These are phyloP conservation scores for Caenorhabditis imperialis DNA, from an alignment of 2,888 invertebrate species.

Conservation along the genomic window DNA sequence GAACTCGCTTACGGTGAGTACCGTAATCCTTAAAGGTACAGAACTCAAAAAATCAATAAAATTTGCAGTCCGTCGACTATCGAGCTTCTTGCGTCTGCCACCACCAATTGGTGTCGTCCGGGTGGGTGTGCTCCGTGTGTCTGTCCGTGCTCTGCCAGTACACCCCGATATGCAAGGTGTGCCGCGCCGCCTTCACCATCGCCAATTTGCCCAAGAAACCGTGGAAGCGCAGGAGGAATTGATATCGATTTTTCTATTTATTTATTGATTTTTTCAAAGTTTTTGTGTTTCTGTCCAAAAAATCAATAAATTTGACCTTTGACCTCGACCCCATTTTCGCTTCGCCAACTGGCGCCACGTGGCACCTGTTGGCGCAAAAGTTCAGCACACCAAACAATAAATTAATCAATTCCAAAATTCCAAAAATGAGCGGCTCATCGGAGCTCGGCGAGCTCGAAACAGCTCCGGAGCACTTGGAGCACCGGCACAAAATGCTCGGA, in stretches of 20 bases:
- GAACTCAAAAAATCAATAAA: background rate
- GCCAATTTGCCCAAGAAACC: constrained; percentile 47
- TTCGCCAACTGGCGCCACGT: no score
- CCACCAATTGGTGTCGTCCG: constrained; percentile 56
- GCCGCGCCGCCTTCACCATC: constrained; percentile 62
- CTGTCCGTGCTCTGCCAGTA: constrained; percentile 64
- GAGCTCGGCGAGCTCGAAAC: background rate
- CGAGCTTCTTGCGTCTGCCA: constrained; percentile 66
- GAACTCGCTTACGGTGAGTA: constrained; percentile 41
- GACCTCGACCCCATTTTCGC: no score
- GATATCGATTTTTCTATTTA: constrained; percentile 3
- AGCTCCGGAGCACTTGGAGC: background rate
- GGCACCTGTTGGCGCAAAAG: no score
- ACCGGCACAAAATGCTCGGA: background rate
- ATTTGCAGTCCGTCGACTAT: constrained; percentile 60
- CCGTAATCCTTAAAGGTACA: no score
- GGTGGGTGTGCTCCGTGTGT: constrained; percentile 65
- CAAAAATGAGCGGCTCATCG: background rate
- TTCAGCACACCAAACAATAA: constrained; percentile 1
- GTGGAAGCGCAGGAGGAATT: constrained; percentile 14
- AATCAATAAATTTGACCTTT: no score
- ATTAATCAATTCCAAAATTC: background rate
- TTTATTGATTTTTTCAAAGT: constrained; percentile 3
- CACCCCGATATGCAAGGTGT: constrained; percentile 63
- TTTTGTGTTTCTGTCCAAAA: no score